Conservation (phyloP, 2,113 vertebrate species). For the Pygoscelis antarcticus region DNA sequence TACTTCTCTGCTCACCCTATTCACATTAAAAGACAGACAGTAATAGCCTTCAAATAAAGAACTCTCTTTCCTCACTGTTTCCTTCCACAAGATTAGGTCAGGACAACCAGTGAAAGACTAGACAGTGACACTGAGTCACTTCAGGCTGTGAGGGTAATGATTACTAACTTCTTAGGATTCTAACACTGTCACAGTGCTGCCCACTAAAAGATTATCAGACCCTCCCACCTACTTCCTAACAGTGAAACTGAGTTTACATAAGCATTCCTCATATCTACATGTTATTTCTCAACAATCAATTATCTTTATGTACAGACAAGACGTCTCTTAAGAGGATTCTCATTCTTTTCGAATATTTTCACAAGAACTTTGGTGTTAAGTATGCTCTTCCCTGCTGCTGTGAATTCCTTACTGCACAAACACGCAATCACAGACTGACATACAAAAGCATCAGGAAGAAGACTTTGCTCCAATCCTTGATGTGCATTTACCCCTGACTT, state of each 20-base stretch:
- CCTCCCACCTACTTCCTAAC: not conserved
- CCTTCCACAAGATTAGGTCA: not conserved
- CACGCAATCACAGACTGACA: not conserved
- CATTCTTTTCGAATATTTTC: not conserved
- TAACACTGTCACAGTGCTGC: not conserved
- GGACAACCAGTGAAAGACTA: not conserved
- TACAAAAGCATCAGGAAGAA: not conserved
- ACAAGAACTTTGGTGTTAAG: not conserved
- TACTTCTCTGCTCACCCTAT: not conserved
- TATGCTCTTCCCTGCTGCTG: not conserved
- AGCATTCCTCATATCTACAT: not conserved
- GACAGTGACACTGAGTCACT: not conserved
- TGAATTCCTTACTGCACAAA: not conserved
- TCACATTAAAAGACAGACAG: not conserved
- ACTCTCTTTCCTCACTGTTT: not conserved
- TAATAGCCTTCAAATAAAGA: not conserved
- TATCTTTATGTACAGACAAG: not conserved
- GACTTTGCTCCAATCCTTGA: not conserved
- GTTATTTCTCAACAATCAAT: not conserved
- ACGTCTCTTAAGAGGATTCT: not conserved
- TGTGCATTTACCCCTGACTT: not conserved
- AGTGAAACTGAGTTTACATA: rapidly evolving
- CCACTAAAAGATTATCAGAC: not conserved
- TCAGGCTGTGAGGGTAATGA: not conserved
- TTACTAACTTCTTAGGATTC: not conserved